Evolutionary conservation across 53 echinoderm and acorn worm species (phyloP).

Genomic region (Crossaster papposus): DNA sequence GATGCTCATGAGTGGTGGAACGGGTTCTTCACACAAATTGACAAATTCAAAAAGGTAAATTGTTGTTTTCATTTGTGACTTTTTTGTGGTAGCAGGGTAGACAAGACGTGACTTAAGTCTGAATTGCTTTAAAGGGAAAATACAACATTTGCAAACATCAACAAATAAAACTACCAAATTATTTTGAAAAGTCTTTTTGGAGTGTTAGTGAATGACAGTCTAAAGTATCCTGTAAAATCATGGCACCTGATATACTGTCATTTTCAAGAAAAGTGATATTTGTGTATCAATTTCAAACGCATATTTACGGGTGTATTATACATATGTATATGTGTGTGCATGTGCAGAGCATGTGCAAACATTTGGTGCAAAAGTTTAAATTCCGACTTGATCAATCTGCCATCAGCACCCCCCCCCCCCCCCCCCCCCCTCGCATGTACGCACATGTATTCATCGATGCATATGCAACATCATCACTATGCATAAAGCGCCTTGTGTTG

Average conservation of each 20-base stretch:
- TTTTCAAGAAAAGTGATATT: neutral
- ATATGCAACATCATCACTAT: no score
- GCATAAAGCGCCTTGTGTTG: no score
- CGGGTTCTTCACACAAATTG: neutral
- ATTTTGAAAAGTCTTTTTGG: neutral
- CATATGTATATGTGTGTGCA: no score
- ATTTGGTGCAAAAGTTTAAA: no score
- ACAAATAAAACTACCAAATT: neutral
- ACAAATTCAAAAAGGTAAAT: constrained; percentile 9
- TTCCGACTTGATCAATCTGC: no score
- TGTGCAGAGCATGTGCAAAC: no score
- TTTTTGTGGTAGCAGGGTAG: neutral
- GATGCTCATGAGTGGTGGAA: constrained; percentile 3
- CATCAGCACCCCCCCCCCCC: no score
- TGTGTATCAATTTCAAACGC: neutral
- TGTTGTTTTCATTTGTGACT: neutral
- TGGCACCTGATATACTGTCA: neutral
- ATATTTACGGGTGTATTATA: no score
- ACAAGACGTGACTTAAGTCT: neutral
- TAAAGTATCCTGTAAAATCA: constrained; percentile 10
- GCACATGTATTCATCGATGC: no score
- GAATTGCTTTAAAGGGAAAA: neutral
- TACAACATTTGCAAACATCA: no score
- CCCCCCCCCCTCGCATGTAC: no score
- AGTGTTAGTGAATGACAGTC: constrained; percentile 5